phyloP scores from a whole-genome alignment of 2,113 vertebrate species.

The Hippocampus zosterae region DNA sequence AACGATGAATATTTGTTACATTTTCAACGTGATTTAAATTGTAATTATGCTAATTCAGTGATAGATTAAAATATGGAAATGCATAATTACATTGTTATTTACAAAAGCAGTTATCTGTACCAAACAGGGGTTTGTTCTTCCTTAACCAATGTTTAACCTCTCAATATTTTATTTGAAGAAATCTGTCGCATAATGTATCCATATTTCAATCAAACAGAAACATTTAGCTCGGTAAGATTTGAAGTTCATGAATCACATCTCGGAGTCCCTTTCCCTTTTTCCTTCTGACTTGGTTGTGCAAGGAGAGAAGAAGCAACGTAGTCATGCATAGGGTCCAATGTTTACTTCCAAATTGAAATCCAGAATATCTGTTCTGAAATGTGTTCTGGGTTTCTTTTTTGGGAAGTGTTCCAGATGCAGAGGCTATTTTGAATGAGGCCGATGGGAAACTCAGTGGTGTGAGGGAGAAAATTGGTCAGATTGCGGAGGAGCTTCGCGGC shows the following conservation, averaged over 20 bases:
- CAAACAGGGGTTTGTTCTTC: no score
- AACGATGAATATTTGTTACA: not conserved
- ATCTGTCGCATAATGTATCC: no score
- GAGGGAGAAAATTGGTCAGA: constrained; percentile 84
- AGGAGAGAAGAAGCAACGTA: not conserved
- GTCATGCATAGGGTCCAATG: not conserved
- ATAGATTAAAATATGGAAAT: no score
- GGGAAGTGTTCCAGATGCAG: constrained; percentile 79
- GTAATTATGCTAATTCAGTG: not conserved
- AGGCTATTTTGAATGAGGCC: constrained; percentile 85
- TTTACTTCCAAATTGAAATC: not conserved
- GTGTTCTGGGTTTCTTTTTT: constrained; percentile 1
- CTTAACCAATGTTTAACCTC: no score
- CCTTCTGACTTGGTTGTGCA: not conserved
- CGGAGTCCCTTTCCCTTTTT: not conserved
- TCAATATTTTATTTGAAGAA: no score
- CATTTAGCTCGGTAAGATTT: not conserved
- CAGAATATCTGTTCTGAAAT: not conserved
- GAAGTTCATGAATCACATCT: no score
- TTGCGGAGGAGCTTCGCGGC: constrained; percentile 87
- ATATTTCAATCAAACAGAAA: no score
- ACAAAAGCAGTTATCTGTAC: no score
- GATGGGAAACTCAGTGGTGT: constrained; percentile 84
- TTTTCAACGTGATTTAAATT: not conserved
- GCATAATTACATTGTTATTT: no score